Base-by-base conservation (phyloP, 1,140 invertebrate genomes). In the Drosophila ogumai region DNA sequence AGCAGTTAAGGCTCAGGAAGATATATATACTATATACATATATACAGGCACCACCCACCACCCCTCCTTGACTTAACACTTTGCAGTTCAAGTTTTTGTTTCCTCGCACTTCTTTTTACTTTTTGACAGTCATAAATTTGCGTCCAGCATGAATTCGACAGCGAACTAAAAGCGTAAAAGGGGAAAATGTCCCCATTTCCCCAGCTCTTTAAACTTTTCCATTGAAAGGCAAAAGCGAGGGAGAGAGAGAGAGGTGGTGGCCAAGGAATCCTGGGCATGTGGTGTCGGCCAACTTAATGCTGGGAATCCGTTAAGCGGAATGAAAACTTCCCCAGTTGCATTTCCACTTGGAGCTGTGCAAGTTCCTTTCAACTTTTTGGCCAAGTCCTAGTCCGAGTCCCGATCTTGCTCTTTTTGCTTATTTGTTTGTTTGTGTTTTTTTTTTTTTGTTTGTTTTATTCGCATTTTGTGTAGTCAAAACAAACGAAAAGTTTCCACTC, bases 61-160 rank as follows among this genome's bases (percentile, higher is more conserved):
- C 15, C 8, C 8, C 7, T 10, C 25, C 15, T 12, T 47, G 58
- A 66, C 64, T 63, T 38, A 46, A 66, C 58, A 66, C 46, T 69
- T 67, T 15, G 61, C 66, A 67, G 46, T 19, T 68, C 25, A 47
- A 75, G 59, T 63, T 76, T 66, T 75, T 41, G 19, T 34, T 65
- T 61, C 22, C 38, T 15, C 34, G 32, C 57, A 65, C 44, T 67
- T 54, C 9, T 28, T 50, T 52, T 44, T 69, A 38, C 59, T 87
- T 82, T 86, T 79, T 81, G 82, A 79, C 79, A 87, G 69, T 79
- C 82, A 86, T 86, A 87, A 86, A 87, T 86, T 86, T 79, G 75
- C 66, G 69, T 72, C 66, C 75, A 75, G 78, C 75, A 76, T 82
- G 82, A 87, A 79, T 86, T 86, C 82, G 82, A 86, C 82, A 79